These are phyloP conservation scores for Drosophila kikkawai DNA, from an alignment of 1,140 invertebrate genomes.

Conservation along the genomic window DNA sequence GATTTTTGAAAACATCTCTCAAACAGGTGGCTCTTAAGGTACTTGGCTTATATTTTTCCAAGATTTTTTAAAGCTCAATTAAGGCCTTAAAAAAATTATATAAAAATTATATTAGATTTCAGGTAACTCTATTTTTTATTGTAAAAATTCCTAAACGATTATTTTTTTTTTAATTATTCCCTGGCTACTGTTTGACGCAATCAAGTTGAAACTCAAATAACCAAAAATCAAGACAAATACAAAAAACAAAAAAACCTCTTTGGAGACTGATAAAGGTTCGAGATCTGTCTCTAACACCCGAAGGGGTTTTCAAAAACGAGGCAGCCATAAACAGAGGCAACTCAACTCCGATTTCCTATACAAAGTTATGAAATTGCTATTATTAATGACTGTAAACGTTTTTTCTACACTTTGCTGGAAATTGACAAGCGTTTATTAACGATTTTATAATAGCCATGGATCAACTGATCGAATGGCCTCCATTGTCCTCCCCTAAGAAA, in stretches of 20 bases:
- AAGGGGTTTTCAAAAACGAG: slow-evolving; percentile 13
- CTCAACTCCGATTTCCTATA: slow-evolving; percentile 48
- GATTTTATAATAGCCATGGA: slow-evolving; percentile 79
- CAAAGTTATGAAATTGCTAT: slow-evolving; percentile 82
- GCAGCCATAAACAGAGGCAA: slow-evolving; percentile 10
- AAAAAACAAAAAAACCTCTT: neutral
- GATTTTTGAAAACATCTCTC: neutral
- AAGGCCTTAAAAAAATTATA: too few species aligned
- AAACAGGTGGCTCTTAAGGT: neutral
- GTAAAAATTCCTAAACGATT: slow-evolving; percentile 65
- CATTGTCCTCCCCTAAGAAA: slow-evolving; percentile 63
- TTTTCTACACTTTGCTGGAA: slow-evolving; percentile 76
- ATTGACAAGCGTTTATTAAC: slow-evolving; percentile 84
- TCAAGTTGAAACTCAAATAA: slow-evolving; percentile 21
- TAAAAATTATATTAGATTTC: too few species aligned
- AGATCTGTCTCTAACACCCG: slow-evolving; percentile 34
- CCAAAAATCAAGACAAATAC: neutral
- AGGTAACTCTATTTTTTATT: neutral
- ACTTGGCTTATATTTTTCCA: neutral
- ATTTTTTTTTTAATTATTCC: slow-evolving; percentile 68
- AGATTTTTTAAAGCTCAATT: neutral
- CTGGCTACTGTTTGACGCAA: slow-evolving; percentile 82
- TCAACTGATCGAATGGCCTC: slow-evolving; percentile 68
- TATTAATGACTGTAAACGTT: slow-evolving; percentile 84
- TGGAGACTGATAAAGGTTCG: slow-evolving; percentile 11